Evolutionary conservation across 53 echinoderm and acorn worm genomes (phyloP), one percentile per base, ranked within the genome.

Genomic region (Holothuria scabra): DNA sequence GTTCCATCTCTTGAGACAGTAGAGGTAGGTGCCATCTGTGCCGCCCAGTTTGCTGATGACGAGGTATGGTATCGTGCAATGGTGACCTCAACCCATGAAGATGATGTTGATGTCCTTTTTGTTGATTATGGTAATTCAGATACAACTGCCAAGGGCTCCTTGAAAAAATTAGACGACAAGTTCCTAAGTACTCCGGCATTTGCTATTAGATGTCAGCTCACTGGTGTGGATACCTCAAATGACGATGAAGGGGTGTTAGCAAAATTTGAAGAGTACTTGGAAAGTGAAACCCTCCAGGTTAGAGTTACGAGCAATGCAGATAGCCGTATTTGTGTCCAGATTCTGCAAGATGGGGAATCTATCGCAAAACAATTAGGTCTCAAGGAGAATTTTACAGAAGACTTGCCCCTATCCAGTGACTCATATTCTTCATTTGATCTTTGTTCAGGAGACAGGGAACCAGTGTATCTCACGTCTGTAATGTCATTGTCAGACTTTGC

Each of bases 111-210:
- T 9, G 94, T 99, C 5, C 34, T 30, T 21, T 99, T 95, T 67
- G 86, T 94, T 8, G 95, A 99, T 76, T 99, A 99, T 80, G 99
- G 99, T 35, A 97, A 99, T 81, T 80, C 92, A 0, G 99, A 99
- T 78, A 31, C 84, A 22, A 76, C 93, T 46, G 22, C 85, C 16
- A 66, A 29, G 24, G 28, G 44, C 14, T 26, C 86, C 24, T 64
- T 99, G 56, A 91, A 85, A 66, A 66, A 59, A 12, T 87, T 99
- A 37, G 83, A 83, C 8, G 85, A 84, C 0, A 67, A 89, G 24
- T 87, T 99, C 37, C 37, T 75, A 46, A 64, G 38, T 44, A 65
- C 89, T 7, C 88, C 89, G 30, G 87, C 91, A 6, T 94, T 89
- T 72, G 92, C 89, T 20, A 23, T 93, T n/a, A 34, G 76, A 6